phyloP scores from a whole-genome alignment of 2,888 invertebrate genomes.

The Cynaeus angustus region DNA sequence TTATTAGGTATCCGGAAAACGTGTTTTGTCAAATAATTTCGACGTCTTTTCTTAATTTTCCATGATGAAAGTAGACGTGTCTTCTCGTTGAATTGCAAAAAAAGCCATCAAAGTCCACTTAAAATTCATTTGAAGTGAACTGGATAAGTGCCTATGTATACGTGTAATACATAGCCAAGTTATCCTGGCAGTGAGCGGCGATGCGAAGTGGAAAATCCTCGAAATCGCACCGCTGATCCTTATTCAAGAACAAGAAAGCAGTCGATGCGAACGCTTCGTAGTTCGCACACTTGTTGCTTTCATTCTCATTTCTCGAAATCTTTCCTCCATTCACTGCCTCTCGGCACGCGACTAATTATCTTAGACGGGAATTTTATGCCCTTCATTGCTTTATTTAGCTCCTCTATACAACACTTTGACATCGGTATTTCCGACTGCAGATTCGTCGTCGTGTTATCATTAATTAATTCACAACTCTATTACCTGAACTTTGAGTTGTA shows the following conservation, averaged over 20 bases:
- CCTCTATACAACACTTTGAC: conserved; percentile 23
- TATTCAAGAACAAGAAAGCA: conserved; percentile 48
- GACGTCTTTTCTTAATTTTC: no score
- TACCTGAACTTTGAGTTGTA: conserved; percentile 12
- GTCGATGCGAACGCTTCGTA: conserved; percentile 51
- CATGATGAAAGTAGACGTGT: no score
- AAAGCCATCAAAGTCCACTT: conserved; percentile 21
- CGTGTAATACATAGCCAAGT: conserved; percentile 49
- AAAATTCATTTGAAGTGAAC: conserved; percentile 33
- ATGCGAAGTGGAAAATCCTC: conserved; percentile 52
- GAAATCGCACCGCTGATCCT: conserved; percentile 51
- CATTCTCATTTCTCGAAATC: conserved; percentile 58
- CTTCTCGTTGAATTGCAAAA: not conserved
- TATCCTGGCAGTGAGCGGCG: conserved; percentile 46
- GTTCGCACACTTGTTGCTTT: conserved; percentile 63
- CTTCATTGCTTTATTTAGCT: conserved; percentile 56
- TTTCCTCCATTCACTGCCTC: conserved; percentile 59
- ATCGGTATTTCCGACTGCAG: conserved; percentile 27
- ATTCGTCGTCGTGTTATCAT: conserved; percentile 3
- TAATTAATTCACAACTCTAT: no score
- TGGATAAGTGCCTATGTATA: conserved; percentile 43
- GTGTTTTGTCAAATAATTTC: no score
- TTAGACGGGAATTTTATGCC: conserved; percentile 56
- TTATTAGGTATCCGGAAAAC: no score
- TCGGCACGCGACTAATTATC: conserved; percentile 65